phyloP scores from a whole-genome alignment of 92 coral and sea anemone genomes.

The Meandrina meandrites region DNA sequence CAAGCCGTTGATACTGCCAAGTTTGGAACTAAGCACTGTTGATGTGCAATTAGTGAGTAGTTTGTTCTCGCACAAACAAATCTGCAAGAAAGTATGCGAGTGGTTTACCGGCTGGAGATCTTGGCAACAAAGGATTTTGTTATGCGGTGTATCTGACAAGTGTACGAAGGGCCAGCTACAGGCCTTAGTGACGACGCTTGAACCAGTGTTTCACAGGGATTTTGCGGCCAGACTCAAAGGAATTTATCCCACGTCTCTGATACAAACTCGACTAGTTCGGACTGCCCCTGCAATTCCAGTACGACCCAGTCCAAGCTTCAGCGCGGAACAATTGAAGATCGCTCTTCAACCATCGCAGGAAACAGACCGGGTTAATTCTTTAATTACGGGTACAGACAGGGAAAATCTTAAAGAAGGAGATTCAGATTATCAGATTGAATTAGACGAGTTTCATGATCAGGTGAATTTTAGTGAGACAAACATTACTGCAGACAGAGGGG shows the following conservation, averaged over 20 bases:
- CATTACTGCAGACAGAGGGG: neutral
- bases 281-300: slow-evolving; percentile 39
- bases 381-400: neutral
- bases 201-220: slow-evolving; percentile 98
- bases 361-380: neutral
- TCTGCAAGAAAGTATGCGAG: slow-evolving; percentile 85
- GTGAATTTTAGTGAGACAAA: neutral
- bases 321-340: slow-evolving; percentile 10
- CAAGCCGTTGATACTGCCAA: slow-evolving; percentile 72
- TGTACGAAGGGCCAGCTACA: slow-evolving; percentile 81
- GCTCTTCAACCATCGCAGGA: slow-evolving; percentile 19
- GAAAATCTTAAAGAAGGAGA: neutral
- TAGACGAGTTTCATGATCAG: neutral
- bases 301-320: slow-evolving; percentile 6
- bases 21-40: slow-evolving; percentile 63
- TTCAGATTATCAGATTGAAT: slow-evolving; percentile 9
- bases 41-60: slow-evolving; percentile 72
- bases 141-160: slow-evolving; percentile 91
- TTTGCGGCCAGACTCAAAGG: slow-evolving; percentile 86
- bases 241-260: slow-evolving; percentile 68
- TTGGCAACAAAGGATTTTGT: slow-evolving; percentile 90
- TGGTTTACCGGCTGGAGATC: slow-evolving; percentile 93
- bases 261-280: slow-evolving; percentile 59
- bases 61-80: slow-evolving; percentile 78
- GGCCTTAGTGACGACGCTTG: slow-evolving; percentile 81